These are phyloP conservation scores for Pristionchus entomophagus DNA, from an alignment of 2,888 invertebrate genomes.

Conservation along the genomic window DNA sequence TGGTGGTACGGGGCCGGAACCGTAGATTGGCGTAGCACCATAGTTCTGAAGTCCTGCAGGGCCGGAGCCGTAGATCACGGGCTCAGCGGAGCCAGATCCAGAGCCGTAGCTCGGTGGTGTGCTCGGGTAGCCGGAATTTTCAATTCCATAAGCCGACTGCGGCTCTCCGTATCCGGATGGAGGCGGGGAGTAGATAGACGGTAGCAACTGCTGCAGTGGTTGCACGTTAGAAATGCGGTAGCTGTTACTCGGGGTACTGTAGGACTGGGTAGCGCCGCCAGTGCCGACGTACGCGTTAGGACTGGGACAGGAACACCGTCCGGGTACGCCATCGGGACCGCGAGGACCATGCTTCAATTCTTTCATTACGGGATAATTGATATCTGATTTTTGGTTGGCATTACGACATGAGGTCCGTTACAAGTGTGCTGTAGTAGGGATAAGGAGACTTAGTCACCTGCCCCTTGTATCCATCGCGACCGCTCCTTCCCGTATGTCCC, in stretches of 20 bases:
- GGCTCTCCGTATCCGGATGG: not conserved
- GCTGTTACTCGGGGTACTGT: no score
- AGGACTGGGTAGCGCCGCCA: not conserved
- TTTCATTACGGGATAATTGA: no score
- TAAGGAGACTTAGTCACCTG: not conserved
- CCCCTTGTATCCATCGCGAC: not conserved
- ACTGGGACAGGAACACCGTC: not conserved
- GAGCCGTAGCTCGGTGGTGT: not conserved
- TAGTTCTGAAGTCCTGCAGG: not conserved
- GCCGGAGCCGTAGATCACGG: no score
- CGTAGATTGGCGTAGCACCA: not conserved
- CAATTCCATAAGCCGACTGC: not conserved
- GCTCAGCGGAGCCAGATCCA: not conserved
- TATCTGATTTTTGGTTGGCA: not conserved
- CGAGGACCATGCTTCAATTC: not conserved
- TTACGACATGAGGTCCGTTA: no score
- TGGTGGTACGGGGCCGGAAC: not conserved
- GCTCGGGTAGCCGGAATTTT: not conserved
- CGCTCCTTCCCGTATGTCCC: not conserved
- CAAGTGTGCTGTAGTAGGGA: not conserved
- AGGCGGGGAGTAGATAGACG: not conserved
- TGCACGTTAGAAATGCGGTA: not conserved
- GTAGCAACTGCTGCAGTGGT: not conserved
- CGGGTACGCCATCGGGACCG: constrained; percentile 1
- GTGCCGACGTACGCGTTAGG: not conserved